Evolutionary conservation across 1,140 invertebrate species (phyloP).

Genomic region (Papilio polyxenes): DNA sequence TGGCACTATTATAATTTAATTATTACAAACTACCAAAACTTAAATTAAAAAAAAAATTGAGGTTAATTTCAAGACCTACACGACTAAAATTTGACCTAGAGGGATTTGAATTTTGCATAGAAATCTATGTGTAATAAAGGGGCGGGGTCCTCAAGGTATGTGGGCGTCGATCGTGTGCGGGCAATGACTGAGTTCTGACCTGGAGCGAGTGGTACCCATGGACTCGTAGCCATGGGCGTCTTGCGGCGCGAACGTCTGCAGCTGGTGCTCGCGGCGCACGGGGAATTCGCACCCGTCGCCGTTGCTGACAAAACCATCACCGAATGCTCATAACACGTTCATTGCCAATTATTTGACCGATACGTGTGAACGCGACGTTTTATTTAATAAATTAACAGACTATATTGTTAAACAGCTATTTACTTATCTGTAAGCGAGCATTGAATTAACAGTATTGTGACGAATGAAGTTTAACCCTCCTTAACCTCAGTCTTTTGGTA

Average conservation of each 20-base stretch:
- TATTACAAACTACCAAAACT: slow-evolving; percentile 6
- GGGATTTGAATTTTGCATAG: too few relatives aligned
- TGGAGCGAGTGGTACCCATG: slow-evolving; percentile 92
- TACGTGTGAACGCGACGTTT: background rate
- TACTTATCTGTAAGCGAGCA: background rate
- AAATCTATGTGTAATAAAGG: background rate
- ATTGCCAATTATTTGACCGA: background rate
- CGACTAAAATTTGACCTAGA: background rate
- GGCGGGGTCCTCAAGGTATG: slow-evolving; percentile 67
- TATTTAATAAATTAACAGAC: background rate
- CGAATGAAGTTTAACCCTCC: too few relatives aligned
- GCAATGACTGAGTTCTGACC: slow-evolving; percentile 83
- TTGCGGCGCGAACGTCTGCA: slow-evolving; percentile 77
- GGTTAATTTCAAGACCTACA: background rate
- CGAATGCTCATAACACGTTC: background rate
- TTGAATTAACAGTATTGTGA: background rate
- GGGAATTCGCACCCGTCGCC: slow-evolving; percentile 94
- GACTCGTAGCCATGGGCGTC: slow-evolving; percentile 88
- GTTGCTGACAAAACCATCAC: slow-evolving; percentile 83
- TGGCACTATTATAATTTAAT: slow-evolving; percentile 6
- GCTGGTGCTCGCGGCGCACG: slow-evolving; percentile 87
- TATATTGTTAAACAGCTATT: background rate
- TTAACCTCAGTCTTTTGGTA: too few relatives aligned
- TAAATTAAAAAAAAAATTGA: background rate
- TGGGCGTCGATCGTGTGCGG: slow-evolving; percentile 57